Conservation (phyloP, 1,140 invertebrate species). For the Drosophila miranda region DNA sequence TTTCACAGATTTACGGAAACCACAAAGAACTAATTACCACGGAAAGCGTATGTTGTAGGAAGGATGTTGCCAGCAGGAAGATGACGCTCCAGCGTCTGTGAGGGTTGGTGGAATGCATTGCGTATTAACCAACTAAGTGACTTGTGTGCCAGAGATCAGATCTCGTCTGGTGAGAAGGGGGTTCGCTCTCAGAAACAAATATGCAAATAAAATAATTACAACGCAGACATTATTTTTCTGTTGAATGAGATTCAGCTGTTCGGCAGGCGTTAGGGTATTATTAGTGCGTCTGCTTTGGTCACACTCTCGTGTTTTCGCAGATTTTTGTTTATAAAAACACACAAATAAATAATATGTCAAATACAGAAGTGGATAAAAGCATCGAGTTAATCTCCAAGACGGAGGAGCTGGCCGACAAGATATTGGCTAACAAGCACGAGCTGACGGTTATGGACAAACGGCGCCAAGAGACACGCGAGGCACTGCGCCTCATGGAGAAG, state of each 20-base stretch:
- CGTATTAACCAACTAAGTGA: no score
- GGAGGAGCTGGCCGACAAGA: constrained; percentile 84
- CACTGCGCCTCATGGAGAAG: constrained; percentile 86
- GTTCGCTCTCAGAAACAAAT: no score
- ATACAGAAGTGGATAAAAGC: constrained; percentile 52
- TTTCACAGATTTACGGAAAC: background rate
- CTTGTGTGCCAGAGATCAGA: no score
- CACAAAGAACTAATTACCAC: constrained; percentile 17
- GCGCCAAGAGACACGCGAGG: constrained; percentile 90
- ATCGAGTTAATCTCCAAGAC: constrained; percentile 82
- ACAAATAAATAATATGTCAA: constrained; percentile 36
- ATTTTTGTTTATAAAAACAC: no score
- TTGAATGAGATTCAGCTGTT: no score
- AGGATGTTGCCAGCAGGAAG: constrained; percentile 11
- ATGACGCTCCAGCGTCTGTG: background rate
- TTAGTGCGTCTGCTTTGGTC: no score
- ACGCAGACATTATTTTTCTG: no score
- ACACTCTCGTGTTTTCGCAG: background rate
- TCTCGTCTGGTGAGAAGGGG: no score
- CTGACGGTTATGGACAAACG: constrained; percentile 89
- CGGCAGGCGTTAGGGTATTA: no score
- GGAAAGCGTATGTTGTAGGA: constrained; percentile 12
- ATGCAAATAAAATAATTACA: no score
- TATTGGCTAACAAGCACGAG: constrained; percentile 87
- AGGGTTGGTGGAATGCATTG: constrained; percentile 25